A percentile compares a stretch with the other conserved stretches of the same genome.
These are phyloP conservation scores for Mustelus asterias DNA, from an alignment of 2,113 vertebrate species.

Conservation along the genomic window DNA sequence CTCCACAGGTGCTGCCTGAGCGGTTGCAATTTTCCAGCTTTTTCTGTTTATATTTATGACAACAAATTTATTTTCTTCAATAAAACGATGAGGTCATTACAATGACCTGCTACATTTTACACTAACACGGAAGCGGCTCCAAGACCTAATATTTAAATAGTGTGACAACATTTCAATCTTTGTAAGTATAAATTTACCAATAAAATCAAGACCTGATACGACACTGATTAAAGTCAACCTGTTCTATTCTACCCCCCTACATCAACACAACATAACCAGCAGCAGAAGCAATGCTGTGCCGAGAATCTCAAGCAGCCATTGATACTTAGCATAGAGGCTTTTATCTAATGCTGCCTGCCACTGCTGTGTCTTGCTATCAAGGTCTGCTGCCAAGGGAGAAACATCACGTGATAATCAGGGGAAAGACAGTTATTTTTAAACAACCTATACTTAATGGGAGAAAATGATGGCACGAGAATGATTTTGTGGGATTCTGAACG, in stretches of 20 bases:
- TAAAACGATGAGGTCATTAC: not conserved
- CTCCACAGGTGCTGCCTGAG: too few species aligned
- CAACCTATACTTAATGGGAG: not conserved
- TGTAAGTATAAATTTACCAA: not conserved
- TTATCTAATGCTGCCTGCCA: too few species aligned
- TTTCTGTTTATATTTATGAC: not conserved
- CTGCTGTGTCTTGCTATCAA: not conserved
- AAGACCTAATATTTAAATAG: not conserved
- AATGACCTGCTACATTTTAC: not conserved
- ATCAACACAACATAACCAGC: not conserved
- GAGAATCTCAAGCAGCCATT: not conserved
- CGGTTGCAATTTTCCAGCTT: not conserved
- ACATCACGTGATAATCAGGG: not conserved
- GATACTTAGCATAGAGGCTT: not conserved
- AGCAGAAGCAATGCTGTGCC: not conserved
- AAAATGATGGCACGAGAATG: not conserved
- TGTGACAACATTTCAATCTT: not conserved
- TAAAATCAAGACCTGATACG: not conserved
- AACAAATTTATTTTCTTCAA: not conserved
- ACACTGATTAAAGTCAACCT: not conserved
- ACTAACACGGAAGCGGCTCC: not conserved
- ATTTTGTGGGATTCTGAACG: not conserved
- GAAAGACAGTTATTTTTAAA: conserved; percentile 33
- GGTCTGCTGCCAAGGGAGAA: conserved; percentile 26
- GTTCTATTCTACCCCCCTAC: not conserved